Base-by-base conservation (phyloP, 2,113 vertebrate species). In the Oreocharis arfaki region DNA sequence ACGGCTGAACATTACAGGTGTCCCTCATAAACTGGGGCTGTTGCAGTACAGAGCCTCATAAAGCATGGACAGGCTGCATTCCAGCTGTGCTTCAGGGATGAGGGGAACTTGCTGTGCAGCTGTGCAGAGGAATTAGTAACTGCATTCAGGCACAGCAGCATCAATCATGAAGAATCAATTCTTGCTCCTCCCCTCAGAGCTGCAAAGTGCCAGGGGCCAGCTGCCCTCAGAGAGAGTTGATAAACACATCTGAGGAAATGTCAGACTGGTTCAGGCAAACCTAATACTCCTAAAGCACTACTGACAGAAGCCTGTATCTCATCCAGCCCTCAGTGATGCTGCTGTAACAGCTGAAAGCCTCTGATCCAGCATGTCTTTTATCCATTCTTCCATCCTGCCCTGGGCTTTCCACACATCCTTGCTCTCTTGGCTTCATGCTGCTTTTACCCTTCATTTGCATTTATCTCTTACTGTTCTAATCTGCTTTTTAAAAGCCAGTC, bases 391-490 rank as follows among this genome's bases (percentile, higher is more conserved):
- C 64, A 41, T 81, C 41, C 44, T 92, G 71, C 74, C 37, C 67
- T 91, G 73, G 77, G 84, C 85, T 92, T 92, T 91, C 88, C n/a
- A 67, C 56, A 42, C 79, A 86, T 88, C 46, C 49, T 91, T 88
- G 37, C 63, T 81, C 44, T 83, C 78, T 90, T 87, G 77, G 41
- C 35, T 95, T 92, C 65, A 15, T 89, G 74, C 59, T 91, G 82
- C 39, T 92, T 85, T 1, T 7, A 77, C 84, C 52, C 68, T 92
- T 92, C 63, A 59, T 91, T 92, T 96, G 78, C 67, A 80, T 94
- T 95, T 68, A 28, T 89, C 78, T 94, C 70, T 75, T 65, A 89
- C 57, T 42, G 19, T 84, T 95, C 39, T 92, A 86, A 96, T 90
- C 68, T 95, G 61, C 77, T 89, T 84, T 95, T 71, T 92, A 39